Conservation (phyloP, 2,113 vertebrate genomes). For the Nerophis lumbriciformis region DNA sequence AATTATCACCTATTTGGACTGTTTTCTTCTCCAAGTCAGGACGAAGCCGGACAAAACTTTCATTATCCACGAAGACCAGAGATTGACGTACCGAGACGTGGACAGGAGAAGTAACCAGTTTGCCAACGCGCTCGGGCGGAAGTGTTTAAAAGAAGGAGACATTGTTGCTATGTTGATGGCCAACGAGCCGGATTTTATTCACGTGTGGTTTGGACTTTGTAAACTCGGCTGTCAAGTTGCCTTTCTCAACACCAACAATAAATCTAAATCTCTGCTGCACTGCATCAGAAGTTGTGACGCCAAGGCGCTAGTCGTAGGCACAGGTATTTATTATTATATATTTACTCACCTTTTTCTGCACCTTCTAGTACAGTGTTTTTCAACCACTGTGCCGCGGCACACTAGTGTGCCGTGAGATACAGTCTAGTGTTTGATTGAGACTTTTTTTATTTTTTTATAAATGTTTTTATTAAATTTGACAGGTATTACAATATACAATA, state of each 20-base stretch:
- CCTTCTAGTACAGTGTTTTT: too few species aligned
- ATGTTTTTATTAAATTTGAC: too few species aligned
- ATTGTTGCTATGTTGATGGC: slow-evolving; percentile 81
- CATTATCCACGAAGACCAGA: slow-evolving; percentile 73
- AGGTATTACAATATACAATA: too few species aligned
- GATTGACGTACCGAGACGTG: slow-evolving; percentile 76
- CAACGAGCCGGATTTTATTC: slow-evolving; percentile 87
- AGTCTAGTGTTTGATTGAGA: too few species aligned
- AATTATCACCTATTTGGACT: slow-evolving; percentile 76
- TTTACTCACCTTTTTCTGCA: background rate
- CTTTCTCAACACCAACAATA: slow-evolving; percentile 84
- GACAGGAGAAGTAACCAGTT: slow-evolving; percentile 77
- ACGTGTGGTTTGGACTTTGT: slow-evolving; percentile 82
- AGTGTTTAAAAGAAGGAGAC: slow-evolving; percentile 67
- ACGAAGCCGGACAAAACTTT: slow-evolving; percentile 77
- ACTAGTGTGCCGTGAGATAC: too few species aligned
- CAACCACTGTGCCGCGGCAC: too few species aligned
- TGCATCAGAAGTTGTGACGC: slow-evolving; percentile 80
- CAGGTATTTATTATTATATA: slow-evolving; percentile 72
- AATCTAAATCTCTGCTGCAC: slow-evolving; percentile 72
- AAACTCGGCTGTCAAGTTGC: slow-evolving; percentile 84
- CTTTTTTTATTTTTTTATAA: too few species aligned
- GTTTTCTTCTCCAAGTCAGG: slow-evolving; percentile 72
- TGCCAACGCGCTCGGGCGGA: slow-evolving; percentile 68
- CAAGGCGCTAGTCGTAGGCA: slow-evolving; percentile 75